Evolutionary conservation across 2,113 vertebrate genomes (phyloP).

Genomic region (Tapirus terrestris): DNA sequence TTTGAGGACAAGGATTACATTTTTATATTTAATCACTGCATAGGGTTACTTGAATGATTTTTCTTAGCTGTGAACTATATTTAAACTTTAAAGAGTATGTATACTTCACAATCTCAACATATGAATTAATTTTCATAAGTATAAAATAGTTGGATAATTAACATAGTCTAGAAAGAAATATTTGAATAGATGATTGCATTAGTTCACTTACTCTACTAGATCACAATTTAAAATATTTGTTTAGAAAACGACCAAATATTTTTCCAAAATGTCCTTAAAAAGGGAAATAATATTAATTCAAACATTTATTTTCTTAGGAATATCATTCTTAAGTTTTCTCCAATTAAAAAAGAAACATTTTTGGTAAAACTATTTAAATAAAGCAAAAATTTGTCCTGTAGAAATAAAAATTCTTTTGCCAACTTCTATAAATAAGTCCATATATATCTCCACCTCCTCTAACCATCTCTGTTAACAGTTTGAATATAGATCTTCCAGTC

Average conservation of each 20-base stretch:
- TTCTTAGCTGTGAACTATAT: not conserved
- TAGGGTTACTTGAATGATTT: not conserved
- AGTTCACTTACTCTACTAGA: not conserved
- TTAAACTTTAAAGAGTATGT: not conserved
- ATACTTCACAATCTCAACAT: not conserved
- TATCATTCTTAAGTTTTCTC: not conserved
- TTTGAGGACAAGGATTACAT: not conserved
- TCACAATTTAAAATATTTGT: slow-evolving; percentile 4
- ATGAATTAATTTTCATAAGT: slow-evolving; percentile 27
- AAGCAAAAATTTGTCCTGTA: not conserved
- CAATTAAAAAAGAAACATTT: not conserved
- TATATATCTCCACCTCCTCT: not conserved
- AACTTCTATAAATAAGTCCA: not conserved
- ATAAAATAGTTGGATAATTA: not conserved
- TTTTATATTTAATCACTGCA: slow-evolving; percentile 8
- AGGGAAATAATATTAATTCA: not conserved
- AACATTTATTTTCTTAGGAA: not conserved
- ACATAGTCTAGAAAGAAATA: not conserved
- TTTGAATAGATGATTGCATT: not conserved
- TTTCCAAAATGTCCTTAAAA: not conserved
- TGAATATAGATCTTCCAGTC: not conserved
- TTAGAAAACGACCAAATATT: not conserved
- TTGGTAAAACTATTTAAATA: not conserved
- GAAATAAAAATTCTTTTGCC: not conserved
- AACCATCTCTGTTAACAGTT: not conserved